phyloP scores from a whole-genome alignment of 1,140 invertebrate species.

The Sycobia sp. region DNA sequence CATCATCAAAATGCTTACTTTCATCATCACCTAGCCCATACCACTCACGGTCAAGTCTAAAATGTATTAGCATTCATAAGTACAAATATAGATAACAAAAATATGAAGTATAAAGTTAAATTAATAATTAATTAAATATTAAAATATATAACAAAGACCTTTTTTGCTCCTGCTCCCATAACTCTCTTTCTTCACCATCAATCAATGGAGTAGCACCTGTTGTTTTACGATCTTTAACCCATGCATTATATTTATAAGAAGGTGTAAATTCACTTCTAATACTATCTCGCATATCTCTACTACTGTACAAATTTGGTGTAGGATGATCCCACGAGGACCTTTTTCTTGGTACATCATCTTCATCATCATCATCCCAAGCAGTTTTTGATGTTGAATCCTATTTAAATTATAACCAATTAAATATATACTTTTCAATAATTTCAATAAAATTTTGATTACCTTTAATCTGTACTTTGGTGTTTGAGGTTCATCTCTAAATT shows the following conservation, averaged over 20 bases:
- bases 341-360: slow-evolving; percentile 69
- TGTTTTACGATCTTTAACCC: slow-evolving; percentile 72
- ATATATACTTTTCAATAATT: not conserved
- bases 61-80: slow-evolving; percentile 17
- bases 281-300: slow-evolving; percentile 58
- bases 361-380: slow-evolving; percentile 91
- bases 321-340: slow-evolving; percentile 91
- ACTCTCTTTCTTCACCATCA: slow-evolving; percentile 72
- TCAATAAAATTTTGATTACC: slow-evolving; percentile 35
- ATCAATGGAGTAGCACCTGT: slow-evolving; percentile 68
- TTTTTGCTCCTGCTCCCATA: slow-evolving; percentile 94
- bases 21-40: slow-evolving; percentile 93
- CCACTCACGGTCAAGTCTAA: slow-evolving; percentile 92
- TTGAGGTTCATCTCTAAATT: slow-evolving; percentile 67
- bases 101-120: too few species aligned
- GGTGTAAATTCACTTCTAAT: slow-evolving; percentile 78
- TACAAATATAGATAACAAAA: not conserved
- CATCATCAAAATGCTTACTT: slow-evolving; percentile 88
- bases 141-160: slow-evolving; percentile 31
- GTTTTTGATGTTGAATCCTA: slow-evolving; percentile 76
- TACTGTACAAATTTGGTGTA: slow-evolving; percentile 72
- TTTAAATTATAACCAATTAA: slow-evolving; percentile 4
- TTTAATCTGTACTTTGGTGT: slow-evolving; percentile 69
- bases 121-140: not conserved
- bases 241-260: slow-evolving; percentile 83